These are phyloP conservation scores for Apodemia zela DNA, from an alignment of 2,888 invertebrate genomes.

Conservation along the genomic window DNA sequence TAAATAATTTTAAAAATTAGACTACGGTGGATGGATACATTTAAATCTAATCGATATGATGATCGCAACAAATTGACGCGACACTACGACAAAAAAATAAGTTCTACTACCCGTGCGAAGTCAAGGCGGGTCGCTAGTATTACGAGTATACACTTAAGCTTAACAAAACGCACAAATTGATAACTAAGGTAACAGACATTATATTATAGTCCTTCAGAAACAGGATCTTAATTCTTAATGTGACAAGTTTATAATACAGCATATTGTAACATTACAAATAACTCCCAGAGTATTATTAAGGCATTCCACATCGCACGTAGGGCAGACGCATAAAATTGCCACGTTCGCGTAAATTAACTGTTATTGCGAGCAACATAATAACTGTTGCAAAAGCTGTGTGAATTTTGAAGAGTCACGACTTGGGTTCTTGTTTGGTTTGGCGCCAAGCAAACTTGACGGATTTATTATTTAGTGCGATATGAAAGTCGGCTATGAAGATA, in stretches of 20 bases:
- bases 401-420: slow-evolving; percentile 14
- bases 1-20: too few relatives aligned
- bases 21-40: too few relatives aligned
- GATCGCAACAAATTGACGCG: too few relatives aligned
- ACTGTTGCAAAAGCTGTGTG: slow-evolving; percentile 18
- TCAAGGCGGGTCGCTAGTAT: too few relatives aligned
- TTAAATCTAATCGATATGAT: too few relatives aligned
- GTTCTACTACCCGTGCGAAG: too few relatives aligned
- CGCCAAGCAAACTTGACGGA: slow-evolving; percentile 4
- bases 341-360: slow-evolving; percentile 30
- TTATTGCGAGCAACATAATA: slow-evolving; percentile 29
- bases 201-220: too few relatives aligned
- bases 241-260: slow-evolving; percentile 1
- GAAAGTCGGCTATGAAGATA: slow-evolving; percentile 1
- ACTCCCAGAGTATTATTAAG: slow-evolving; percentile 26
- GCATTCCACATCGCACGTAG: slow-evolving; percentile 28
- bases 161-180: too few relatives aligned
- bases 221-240: not conserved
- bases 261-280: slow-evolving; percentile 6
- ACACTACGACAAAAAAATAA: too few relatives aligned
- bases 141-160: too few relatives aligned
- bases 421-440: not conserved
- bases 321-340: slow-evolving; percentile 29
- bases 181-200: too few relatives aligned
- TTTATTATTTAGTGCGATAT: slow-evolving; percentile 10